Conservation (phyloP, 2,797 vertebrate species). For the Dendrocincla fuliginosa region DNA sequence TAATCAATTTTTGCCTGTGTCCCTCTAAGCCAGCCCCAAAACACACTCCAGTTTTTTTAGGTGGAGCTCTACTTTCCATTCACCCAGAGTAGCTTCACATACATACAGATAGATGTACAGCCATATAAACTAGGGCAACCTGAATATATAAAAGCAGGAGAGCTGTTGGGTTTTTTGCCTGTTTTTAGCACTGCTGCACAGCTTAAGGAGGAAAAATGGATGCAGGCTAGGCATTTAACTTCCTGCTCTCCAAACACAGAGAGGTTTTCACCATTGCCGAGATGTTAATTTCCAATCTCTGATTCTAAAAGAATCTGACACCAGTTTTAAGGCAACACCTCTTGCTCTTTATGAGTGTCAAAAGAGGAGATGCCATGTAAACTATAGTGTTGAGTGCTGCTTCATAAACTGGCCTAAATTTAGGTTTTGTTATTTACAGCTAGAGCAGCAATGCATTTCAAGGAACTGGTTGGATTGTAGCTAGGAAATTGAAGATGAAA, state of each 20-base stretch:
- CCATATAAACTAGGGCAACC: background rate
- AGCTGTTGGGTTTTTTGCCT: background rate
- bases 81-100: background rate
- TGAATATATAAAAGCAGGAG: background rate
- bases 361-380: background rate
- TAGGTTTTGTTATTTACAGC: background rate
- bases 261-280: background rate
- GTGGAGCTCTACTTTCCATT: background rate
- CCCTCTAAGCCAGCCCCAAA: background rate
- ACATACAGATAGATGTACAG: background rate
- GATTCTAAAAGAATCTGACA: background rate
- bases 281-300: background rate
- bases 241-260: constrained; percentile 1
- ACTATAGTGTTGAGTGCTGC: background rate
- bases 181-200: background rate
- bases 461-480: background rate
- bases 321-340: background rate
- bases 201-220: background rate
- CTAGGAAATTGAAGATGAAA: background rate
- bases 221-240: background rate
- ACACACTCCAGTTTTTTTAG: background rate
- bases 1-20: background rate
- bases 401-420: constrained; percentile 6
- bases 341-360: background rate
- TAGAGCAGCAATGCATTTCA: background rate